phyloP scores from a whole-genome alignment of 2,113 vertebrate species.

The rat (Rattus norvegicus) region DNA sequence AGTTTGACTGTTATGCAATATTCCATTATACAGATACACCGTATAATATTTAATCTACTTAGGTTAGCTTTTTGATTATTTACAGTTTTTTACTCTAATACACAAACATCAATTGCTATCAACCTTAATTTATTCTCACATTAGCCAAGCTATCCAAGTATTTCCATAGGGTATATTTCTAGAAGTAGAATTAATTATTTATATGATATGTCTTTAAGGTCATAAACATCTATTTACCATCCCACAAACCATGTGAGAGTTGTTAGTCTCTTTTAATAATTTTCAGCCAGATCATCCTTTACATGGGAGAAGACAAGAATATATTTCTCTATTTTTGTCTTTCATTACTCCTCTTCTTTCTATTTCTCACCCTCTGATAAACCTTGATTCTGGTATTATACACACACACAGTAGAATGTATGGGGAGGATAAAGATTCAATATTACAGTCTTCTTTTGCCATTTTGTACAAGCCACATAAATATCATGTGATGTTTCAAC shows the following conservation, averaged over 20 bases:
- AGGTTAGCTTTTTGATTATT: conserved; percentile 27
- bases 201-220: conserved; percentile 6
- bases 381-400: background rate
- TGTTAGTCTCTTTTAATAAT: conserved; percentile 30
- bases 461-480: conserved; percentile 26
- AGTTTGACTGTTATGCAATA: conserved; percentile 26
- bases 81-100: background rate
- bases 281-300: conserved; percentile 12
- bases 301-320: background rate
- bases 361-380: background rate
- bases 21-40: background rate
- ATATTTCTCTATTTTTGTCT: background rate
- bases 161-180: conserved; percentile 33
- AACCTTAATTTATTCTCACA: background rate
- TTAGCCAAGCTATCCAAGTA: background rate
- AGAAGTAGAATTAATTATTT: conserved; percentile 10
- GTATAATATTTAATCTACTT: background rate
- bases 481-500: conserved; percentile 52
- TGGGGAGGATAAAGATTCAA: background rate
- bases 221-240: conserved; percentile 25
- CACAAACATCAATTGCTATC: background rate
- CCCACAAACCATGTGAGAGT: background rate
- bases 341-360: background rate
- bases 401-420: background rate
- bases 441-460: conserved; percentile 3